Base-by-base conservation (phyloP, 2,113 vertebrate genomes). In the Dissostichus mawsoni region DNA sequence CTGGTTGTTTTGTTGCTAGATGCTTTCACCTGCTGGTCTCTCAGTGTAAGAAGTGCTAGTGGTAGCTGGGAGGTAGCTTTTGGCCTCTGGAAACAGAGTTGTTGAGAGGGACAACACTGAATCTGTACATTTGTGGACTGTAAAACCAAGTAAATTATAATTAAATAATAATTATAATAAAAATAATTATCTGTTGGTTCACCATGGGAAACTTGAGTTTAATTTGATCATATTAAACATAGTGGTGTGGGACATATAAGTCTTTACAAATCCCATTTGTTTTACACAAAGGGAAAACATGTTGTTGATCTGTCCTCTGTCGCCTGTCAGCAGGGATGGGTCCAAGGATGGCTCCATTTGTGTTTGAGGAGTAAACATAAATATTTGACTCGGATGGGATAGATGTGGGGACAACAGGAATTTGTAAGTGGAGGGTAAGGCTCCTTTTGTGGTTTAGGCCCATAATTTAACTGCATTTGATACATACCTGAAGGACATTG, bases 401-500 rank as follows among this genome's bases (percentile, higher is more conserved):
- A 17, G 1, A 18, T 71, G 51, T 73, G 64, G 18, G 44, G 12
- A 47, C 17, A 57, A 51, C 57, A 76, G 79, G 79, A 81, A 75
- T 70, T 76, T 84, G 53, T n/a, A 76, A 29, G 50, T 12, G 17
- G 18, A 80, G 63, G 64, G 77, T 16, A 47, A 56, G 29, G 55
- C 52, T 11, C 11, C 9, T n/a, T 36, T 7, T 66, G 52, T 29
- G 56, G 45, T 71, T 77, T 58, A 23, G 61, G 4, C 3, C 36
- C 5, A 71, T 65, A 52, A 73, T 67, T 83, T 51, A 53, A 25
- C n/a, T 47, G 23, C 36, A 41, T 41, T 41, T 51, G 20, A 69
- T 67, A 55, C 50, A n/a, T 3, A 48, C 13, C 17, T 52, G 14
- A 47, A 36, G 17, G 23, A 45, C 8, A 44, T 6, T 45, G 8